Evolutionary conservation across 2,113 vertebrate species (phyloP), one percentile per base, ranked within the genome.

Genomic region (Calonectris borealis): DNA sequence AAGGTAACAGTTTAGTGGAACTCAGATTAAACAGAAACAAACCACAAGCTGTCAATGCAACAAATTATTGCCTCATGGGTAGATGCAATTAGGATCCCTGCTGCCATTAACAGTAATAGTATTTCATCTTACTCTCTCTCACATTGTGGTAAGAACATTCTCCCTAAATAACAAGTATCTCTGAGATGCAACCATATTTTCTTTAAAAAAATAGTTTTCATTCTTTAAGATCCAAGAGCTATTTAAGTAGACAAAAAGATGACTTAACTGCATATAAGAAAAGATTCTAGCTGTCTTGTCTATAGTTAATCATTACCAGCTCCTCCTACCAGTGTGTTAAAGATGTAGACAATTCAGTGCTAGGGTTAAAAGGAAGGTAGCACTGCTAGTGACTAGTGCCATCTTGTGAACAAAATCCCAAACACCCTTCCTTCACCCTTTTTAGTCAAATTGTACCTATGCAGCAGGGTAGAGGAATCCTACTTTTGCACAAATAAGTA

Each of bases 321-420:
- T 88, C 52, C 78, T 69, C 52, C 46, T 40, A 24, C 15, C 17
- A 3, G 32, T 1, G 21, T 4, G 17, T 7, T 60, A 40, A 77
- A 58, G 51, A 55, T 10, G 16, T 20, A 42, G 58, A 13, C 27
- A 44, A 8, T n/a, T 52, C 42, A 72, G 21, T 38, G 38, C 46
- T 27, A 38, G 55, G 51, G 42, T 46, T 70, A n/a, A 77, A 69
- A 85, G 66, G 34, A 48, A 82, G 21, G 24, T 1, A 44, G 65
- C 55, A n/a, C 40, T 69, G 27, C 88, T 86, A 89, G 96, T 11
- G 21, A 64, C 86, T 93, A 73, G 76, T 78, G 93, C 97, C 98
- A 96, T 55, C 97, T 97, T 90, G 96, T 96, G 98, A 97, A 55
- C 40, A 40, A 55, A 64, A 71, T 22, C 24, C 58, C 42, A 69